phyloP scores from a whole-genome alignment of 1,140 invertebrate genomes.

The Drosophila nannoptera region DNA sequence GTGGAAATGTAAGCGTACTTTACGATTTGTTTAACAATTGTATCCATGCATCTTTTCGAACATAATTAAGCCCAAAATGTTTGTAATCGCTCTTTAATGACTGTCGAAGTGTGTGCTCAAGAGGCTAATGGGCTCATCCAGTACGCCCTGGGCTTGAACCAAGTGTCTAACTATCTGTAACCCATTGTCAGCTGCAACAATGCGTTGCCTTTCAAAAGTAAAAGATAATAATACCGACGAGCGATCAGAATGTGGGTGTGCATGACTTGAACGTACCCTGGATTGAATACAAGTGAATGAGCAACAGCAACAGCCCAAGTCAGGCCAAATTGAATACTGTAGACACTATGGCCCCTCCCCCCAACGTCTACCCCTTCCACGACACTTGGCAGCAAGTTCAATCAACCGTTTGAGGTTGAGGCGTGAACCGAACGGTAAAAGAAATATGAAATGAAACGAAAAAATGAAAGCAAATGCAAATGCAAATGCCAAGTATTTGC shows the following conservation, averaged over 20 bases:
- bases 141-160: constrained; percentile 32
- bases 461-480: constrained; percentile 62
- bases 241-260: not conserved
- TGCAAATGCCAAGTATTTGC: constrained; percentile 65
- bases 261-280: not conserved
- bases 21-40: constrained; percentile 57
- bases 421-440: constrained; percentile 63
- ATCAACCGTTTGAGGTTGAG: constrained; percentile 72
- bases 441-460: constrained; percentile 7
- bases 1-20: constrained; percentile 39
- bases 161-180: constrained; percentile 44
- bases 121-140: constrained; percentile 50
- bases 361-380: too few relatives aligned
- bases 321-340: too few relatives aligned
- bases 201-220: constrained; percentile 60
- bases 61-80: constrained; percentile 57
- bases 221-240: constrained; percentile 1
- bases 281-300: not conserved
- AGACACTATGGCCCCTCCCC: too few relatives aligned
- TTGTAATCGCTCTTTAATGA: constrained; percentile 43
- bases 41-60: constrained; percentile 15
- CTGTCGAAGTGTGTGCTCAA: constrained; percentile 46
- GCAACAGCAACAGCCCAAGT: too few relatives aligned
- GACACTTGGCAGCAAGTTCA: constrained; percentile 51
- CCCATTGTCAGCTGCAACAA: constrained; percentile 36